These are phyloP conservation scores for Limnothrissa miodon DNA, from an alignment of 2,113 vertebrate species.

Conservation along the genomic window DNA sequence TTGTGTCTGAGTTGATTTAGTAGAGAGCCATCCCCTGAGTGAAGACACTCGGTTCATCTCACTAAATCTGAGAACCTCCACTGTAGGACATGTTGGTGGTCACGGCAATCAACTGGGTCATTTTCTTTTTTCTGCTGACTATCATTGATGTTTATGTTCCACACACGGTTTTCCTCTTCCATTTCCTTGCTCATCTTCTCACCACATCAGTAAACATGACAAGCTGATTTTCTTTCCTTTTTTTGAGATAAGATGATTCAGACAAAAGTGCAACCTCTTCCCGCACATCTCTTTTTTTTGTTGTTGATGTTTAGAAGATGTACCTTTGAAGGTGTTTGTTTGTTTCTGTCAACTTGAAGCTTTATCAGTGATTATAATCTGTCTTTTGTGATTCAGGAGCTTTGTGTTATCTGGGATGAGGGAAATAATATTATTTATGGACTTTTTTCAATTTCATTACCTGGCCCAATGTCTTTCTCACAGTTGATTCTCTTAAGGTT, in stretches of 20 bases:
- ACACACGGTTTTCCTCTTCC: neutral
- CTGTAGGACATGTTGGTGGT: conserved; percentile 47
- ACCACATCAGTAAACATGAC: conserved; percentile 25
- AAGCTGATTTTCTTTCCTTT: neutral
- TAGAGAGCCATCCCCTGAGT: conserved; percentile 40
- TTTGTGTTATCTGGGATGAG: neutral
- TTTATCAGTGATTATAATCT: neutral
- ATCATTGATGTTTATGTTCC: conserved; percentile 26
- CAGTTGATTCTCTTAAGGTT: neutral
- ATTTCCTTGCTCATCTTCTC: conserved; percentile 3
- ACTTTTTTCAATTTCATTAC: neutral
- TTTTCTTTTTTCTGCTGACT: conserved; percentile 38
- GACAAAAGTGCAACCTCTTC: conserved; percentile 1
- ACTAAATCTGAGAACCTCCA: conserved; percentile 42
- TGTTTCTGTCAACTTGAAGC: neutral
- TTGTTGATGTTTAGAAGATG: neutral
- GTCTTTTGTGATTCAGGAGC: neutral
- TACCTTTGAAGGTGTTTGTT: conserved; percentile 10
- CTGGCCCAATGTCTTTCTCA: neutral
- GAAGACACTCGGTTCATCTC: conserved; percentile 40
- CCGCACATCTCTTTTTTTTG: neutral
- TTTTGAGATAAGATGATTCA: conserved; percentile 14
- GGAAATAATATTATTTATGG: neutral
- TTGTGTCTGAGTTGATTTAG: conserved; percentile 33
- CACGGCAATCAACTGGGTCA: conserved; percentile 29